Percentiles rank a stretch among this genome's conserved stretches.
phyloP scores from a whole-genome alignment of 1,140 invertebrate genomes.

The Trichoplusia ni region DNA sequence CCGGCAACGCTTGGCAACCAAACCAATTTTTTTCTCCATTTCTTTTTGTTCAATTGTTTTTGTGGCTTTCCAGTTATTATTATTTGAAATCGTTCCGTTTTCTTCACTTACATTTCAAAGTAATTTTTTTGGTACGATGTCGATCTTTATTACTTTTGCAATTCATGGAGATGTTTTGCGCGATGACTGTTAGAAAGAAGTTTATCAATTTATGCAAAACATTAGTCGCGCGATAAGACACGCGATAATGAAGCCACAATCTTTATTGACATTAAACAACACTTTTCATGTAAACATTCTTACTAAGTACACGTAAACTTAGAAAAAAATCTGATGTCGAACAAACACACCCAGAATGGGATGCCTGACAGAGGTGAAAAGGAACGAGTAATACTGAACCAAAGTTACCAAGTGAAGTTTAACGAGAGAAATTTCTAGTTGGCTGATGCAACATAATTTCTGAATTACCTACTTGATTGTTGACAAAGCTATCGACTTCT shows the following conservation, averaged over 20 bases:
- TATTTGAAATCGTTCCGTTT: constrained; percentile 37
- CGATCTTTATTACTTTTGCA: constrained; percentile 2
- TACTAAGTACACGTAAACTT: neutral
- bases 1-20: constrained; percentile 66
- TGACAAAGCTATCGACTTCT: neutral
- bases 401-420: constrained; percentile 11
- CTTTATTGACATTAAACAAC: constrained; percentile 20
- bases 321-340: no score
- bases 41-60: constrained; percentile 54
- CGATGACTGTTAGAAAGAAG: constrained; percentile 4
- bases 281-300: neutral
- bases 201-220: constrained; percentile 19
- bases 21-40: constrained; percentile 51
- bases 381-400: no score
- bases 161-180: neutral
- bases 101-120: constrained; percentile 20
- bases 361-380: no score
- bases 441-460: constrained; percentile 31
- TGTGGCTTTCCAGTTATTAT: constrained; percentile 38
- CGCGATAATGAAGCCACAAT: constrained; percentile 16
- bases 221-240: constrained; percentile 13
- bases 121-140: constrained; percentile 12
- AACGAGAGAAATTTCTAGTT: constrained; percentile 15
- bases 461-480: constrained; percentile 8
- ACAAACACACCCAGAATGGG: no score